Evolutionary conservation across 53 echinoderm and acorn worm genomes (phyloP).

Genomic region (Echinarachnius parma): DNA sequence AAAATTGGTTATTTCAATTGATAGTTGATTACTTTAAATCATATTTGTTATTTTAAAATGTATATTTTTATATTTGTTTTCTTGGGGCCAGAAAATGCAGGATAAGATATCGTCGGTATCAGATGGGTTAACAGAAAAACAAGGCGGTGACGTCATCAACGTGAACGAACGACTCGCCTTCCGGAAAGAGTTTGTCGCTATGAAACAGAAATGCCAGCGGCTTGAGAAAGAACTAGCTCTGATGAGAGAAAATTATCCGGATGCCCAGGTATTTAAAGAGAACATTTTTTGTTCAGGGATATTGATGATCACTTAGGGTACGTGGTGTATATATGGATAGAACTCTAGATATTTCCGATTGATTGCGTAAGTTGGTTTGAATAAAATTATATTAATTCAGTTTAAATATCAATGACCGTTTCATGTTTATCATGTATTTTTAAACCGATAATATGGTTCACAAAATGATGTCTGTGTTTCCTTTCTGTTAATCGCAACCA

Average conservation of each 20-base stretch:
- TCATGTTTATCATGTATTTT: too few relatives aligned
- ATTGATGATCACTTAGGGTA: too few relatives aligned
- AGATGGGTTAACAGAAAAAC: background rate
- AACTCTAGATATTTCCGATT: background rate
- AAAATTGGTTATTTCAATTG: too few relatives aligned
- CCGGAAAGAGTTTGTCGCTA: slow-evolving; percentile 3
- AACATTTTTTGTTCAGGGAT: background rate
- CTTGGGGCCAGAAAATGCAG: slow-evolving; percentile 15
- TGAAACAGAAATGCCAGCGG: slow-evolving; percentile 6
- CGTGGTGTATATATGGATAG: background rate
- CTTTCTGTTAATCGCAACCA: too few relatives aligned
- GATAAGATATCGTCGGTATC: slow-evolving; percentile 8
- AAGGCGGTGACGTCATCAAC: background rate
- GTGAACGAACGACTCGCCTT: background rate
- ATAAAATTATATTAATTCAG: too few relatives aligned
- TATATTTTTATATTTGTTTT: background rate
- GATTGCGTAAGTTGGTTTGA: too few relatives aligned
- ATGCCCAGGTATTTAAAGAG: background rate
- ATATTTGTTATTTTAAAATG: background rate
- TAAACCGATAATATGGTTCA: too few relatives aligned
- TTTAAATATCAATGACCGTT: background rate
- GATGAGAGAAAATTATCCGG: background rate
- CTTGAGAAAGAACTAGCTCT: background rate
- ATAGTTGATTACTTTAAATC: background rate
- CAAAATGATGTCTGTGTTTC: too few relatives aligned